Base-by-base conservation (phyloP, 2,888 invertebrate species). In the Coecobrya sp. region DNA sequence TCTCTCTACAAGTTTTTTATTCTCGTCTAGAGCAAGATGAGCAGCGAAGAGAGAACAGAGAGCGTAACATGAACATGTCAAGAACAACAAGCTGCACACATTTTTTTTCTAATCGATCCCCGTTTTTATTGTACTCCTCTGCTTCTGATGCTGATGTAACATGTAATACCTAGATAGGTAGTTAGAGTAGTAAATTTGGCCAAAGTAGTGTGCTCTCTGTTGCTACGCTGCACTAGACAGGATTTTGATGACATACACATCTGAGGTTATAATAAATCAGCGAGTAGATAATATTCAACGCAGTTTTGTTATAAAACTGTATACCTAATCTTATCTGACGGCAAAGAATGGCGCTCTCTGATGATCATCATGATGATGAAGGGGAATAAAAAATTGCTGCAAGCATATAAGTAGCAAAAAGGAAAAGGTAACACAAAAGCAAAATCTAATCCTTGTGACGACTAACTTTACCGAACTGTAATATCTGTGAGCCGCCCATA, bases 31-130 rank as follows among this genome's bases (percentile, higher is more conserved):
- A 49, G 49, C 10, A 49, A 10, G 5, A 49, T 3, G 5, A 49
- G 49, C 49, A 59, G 5, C 36, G 36, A 4, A 36, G 36, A 2
- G 36, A 4, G 7, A 36, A 36, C 36, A 2, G 36, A 4, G 7
- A 36, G 7, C 36, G 36, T 36, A 59, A 59, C 59, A 59, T 59
- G 19, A 59, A 19, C 59, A 59, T 19, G 59, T 59, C 59, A 68
- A 27, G 68, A 68, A 68, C 68, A 68, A 68, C n/a, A 68, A 13
- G 68, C 62, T 68, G 25, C 68, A 68, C 11, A 68, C 16, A 27
- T 65, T 68, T 30, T 36, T 68, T 36, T 30, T 68, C 27, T 68
- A 68, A 68, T 68, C 68, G 68, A 68, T 68, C 68, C 68, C n/a
- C 59, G 10, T 68, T 65, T 68, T 68, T 68, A 68, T 68, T 68